Conservation (phyloP, 1,140 invertebrate species). For the Camponotus pennsylvanicus region DNA sequence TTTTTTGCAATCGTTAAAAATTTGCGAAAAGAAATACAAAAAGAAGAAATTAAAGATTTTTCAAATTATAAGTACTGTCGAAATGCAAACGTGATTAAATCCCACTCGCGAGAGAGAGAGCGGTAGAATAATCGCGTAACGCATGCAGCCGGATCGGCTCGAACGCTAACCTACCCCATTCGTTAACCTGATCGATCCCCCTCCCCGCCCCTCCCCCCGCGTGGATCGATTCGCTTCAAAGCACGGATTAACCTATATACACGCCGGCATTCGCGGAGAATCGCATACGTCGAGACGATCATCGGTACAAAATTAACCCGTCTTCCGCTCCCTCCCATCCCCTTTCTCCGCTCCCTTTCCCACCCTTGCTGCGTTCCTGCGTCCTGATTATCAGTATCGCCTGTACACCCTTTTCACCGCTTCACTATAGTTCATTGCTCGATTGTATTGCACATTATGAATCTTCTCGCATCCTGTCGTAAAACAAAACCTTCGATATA, state of each 20-base stretch:
- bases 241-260: constrained; percentile 76
- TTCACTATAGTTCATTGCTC: constrained; percentile 38
- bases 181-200: constrained; percentile 73
- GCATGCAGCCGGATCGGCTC: constrained; percentile 52
- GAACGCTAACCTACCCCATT: constrained; percentile 75
- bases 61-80: not conserved
- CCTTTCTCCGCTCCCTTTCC: constrained; percentile 8
- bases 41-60: no score
- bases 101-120: not conserved
- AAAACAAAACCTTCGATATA: constrained; percentile 25
- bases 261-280: constrained; percentile 63
- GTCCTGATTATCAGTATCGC: constrained; percentile 33
- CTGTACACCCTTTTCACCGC: not conserved
- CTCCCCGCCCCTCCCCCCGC: constrained; percentile 24
- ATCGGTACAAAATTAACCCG: constrained; percentile 74
- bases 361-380: constrained; percentile 20
- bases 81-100: constrained; percentile 1
- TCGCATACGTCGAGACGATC: constrained; percentile 57
- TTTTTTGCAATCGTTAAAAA: not conserved
- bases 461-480: constrained; percentile 17
- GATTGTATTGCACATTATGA: not conserved
- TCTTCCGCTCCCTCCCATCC: constrained; percentile 34
- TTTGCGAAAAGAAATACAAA: no score
- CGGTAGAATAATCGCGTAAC: constrained; percentile 28
- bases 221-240: constrained; percentile 75